Percentiles rank a stretch among this genome's conserved stretches.
phyloP scores from a whole-genome alignment of 2,797 vertebrate species.

The Schizothorax lantsangensis region DNA sequence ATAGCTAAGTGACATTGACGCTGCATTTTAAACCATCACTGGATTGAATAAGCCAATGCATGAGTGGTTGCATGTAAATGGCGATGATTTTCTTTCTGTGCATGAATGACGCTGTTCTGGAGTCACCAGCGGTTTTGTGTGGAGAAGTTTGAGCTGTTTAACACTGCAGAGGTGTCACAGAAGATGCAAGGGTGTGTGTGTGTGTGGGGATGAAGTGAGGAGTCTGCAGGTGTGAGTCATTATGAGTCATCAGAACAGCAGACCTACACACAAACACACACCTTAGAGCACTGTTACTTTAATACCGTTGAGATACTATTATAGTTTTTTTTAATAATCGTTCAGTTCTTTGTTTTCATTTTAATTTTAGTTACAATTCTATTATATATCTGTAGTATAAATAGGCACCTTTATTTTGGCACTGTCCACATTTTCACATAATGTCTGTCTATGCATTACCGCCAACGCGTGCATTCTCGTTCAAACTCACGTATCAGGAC shows the following conservation, averaged over 20 bases:
- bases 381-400: no score
- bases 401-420: no score
- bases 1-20: not conserved
- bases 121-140: constrained; percentile 1
- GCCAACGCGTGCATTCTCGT: no score
- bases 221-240: constrained; percentile 91
- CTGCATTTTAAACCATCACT: not conserved
- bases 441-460: no score
- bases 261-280: constrained; percentile 69
- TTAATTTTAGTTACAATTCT: not conserved
- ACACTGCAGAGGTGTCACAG: not conserved
- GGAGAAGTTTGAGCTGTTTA: constrained; percentile 6
- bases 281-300: not conserved
- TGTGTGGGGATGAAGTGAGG: constrained; percentile 75
- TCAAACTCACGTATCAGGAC: no score
- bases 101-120: not conserved
- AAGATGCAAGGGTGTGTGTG: constrained; percentile 7
- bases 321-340: not conserved
- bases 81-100: not conserved
- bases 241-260: constrained; percentile 90
- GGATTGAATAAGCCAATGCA: constrained; percentile 6
- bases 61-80: not conserved
- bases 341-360: not conserved
- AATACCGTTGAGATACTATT: not conserved
- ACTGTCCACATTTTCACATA: no score